Conservation (phyloP, 2,113 vertebrate genomes). For the Notiomystis cincta region DNA sequence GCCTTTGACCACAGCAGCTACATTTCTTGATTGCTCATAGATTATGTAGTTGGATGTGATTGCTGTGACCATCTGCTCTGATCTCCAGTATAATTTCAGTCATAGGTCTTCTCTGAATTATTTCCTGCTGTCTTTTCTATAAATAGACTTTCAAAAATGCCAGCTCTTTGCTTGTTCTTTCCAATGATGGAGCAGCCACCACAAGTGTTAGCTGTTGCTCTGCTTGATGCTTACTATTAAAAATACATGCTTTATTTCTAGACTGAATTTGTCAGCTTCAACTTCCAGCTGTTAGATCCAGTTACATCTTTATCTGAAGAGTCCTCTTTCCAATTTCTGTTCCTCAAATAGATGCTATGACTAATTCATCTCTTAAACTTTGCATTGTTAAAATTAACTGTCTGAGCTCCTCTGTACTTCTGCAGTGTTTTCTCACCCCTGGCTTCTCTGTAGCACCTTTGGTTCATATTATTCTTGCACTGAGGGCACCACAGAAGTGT, state of each 20-base stretch:
- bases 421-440: neutral
- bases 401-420: neutral
- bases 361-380: constrained; percentile 32
- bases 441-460: neutral
- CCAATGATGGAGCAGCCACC: neutral
- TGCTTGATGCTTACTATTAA: constrained; percentile 42
- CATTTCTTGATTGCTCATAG: constrained; percentile 17
- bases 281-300: constrained; percentile 50
- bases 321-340: constrained; percentile 17
- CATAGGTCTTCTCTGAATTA: constrained; percentile 42
- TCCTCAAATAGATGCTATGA: constrained; percentile 40
- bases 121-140: constrained; percentile 33
- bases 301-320: constrained; percentile 40
- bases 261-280: constrained; percentile 35
- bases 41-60: neutral
- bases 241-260: constrained; percentile 48
- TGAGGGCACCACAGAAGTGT: neutral
- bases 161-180: neutral
- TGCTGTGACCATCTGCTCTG: constrained; percentile 36
- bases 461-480: neutral
- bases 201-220: neutral
- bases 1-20: neutral
- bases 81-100: neutral
- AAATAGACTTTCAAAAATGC: constrained; percentile 46
- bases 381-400: neutral